Percentiles rank a stretch among this genome's conserved stretches.
Conservation (phyloP, 2,113 vertebrate genomes). For the Rallus limicola region DNA sequence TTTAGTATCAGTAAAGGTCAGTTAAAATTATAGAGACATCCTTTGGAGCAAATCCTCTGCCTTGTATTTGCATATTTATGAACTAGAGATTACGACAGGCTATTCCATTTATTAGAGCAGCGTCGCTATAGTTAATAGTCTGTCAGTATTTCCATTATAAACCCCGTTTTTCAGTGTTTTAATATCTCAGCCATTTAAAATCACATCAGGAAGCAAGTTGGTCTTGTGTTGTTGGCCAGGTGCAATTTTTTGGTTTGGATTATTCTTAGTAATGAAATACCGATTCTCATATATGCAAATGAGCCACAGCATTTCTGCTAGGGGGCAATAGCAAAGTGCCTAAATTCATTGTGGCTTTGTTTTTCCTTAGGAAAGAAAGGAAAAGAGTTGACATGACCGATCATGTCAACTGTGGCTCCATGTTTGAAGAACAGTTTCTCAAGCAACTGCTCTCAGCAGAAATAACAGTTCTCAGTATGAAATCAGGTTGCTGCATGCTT, state of each 20-base stretch:
- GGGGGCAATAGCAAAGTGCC: background rate
- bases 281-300: constrained; percentile 55
- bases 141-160: constrained; percentile 86
- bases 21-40: constrained; percentile 85
- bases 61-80: constrained; percentile 87
- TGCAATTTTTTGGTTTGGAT: constrained; percentile 20
- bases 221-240: constrained; percentile 59
- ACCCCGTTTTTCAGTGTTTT: constrained; percentile 81
- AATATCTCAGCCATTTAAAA: constrained; percentile 81
- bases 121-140: constrained; percentile 81
- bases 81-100: constrained; percentile 83
- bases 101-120: constrained; percentile 84
- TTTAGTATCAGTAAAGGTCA: constrained; percentile 82
- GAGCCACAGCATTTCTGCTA: constrained; percentile 1
- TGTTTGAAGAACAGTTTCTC: background rate
- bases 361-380: background rate
- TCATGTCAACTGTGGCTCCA: background rate
- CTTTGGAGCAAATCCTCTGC: constrained; percentile 82
- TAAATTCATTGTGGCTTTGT: background rate
- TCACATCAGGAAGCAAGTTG: constrained; percentile 76
- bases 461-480: background rate
- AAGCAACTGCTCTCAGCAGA: background rate
- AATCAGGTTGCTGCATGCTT: background rate
- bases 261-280: constrained; percentile 48
- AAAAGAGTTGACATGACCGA: background rate